Base-by-base conservation (phyloP, 2,797 vertebrate genomes). In the Manis javanica region DNA sequence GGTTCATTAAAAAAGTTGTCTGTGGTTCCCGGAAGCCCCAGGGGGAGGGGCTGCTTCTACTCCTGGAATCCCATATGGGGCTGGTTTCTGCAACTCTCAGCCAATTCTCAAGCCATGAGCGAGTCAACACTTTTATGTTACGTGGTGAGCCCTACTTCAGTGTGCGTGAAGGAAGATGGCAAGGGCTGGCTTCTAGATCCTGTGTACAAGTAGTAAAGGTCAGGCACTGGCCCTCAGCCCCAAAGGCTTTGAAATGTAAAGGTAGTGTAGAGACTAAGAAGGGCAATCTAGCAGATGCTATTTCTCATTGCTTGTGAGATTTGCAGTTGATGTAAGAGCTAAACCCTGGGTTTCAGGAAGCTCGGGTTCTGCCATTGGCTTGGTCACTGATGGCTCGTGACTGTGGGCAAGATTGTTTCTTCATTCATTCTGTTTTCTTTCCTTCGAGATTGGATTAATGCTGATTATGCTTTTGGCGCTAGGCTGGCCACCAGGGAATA, bases 1-100 rank as follows among this genome's bases (percentile, higher is more conserved):
- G 79, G 93, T 96, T 98, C 97, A 97, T 98, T 98, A 98, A 98
- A 97, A 98, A 97, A 98, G 98, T 98, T 97, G 90, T 92, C 96
- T 93, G 81, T 79, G 57, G 53, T 97, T 97, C 96, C 93, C 82
- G 91, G 94, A 96, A 94, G 90, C 93, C 93, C 69, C 68, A 13
- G 86, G 81, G 95, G 94, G 78, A 90, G 34, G 87, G 77, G n/a
- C 68, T 71, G 72, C 72, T 95, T 91, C 96, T 97, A 92, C 97
- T 97, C 87, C 63, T 89, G 59, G 94, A 97, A 94, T 96, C 95
- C 96, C 97, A 81, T 16, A 6, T 78, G 97, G 94, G 96, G 59
- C 94, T 71, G 68, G 46, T 93, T 83, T 96, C 77, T 90, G 46
- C 85, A 96, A 51, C 85, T 77, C 81, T 46, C 19, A 10, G 24